Conservation (phyloP, 2,888 invertebrate genomes). For the Leuctra nigra region DNA sequence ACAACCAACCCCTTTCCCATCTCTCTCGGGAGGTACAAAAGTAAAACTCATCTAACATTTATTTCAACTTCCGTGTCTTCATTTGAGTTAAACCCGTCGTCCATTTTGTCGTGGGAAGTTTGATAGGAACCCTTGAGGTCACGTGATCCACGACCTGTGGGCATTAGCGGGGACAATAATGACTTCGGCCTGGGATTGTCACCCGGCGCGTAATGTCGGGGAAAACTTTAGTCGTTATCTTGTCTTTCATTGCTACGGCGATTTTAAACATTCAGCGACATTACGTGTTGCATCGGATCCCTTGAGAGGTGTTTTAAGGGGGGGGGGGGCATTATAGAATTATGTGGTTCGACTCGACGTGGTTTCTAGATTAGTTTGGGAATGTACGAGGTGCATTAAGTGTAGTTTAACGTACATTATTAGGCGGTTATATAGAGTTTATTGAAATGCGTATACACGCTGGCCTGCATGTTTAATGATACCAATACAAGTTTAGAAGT, state of each 20-base stretch:
- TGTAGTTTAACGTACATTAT: too few relatives aligned
- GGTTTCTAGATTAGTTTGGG: too few relatives aligned
- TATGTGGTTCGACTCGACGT: neutral
- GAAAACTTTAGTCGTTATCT: neutral
- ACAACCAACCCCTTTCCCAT: neutral
- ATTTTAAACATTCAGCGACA: conserved; percentile 8
- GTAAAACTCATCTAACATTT: conserved; percentile 15
- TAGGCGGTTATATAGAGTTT: too few relatives aligned
- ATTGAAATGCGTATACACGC: too few relatives aligned
- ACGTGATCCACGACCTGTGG: conserved; percentile 4
- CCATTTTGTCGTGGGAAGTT: neutral
- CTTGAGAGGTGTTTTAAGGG: neutral
- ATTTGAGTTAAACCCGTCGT: neutral
- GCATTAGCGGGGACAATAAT: conserved; percentile 5
- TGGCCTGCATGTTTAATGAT: too few relatives aligned
- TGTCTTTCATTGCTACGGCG: neutral
- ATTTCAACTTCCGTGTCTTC: conserved; percentile 13
- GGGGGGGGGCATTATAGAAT: neutral
- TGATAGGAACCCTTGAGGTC: conserved; percentile 3
- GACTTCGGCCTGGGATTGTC: neutral
- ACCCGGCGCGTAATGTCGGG: neutral
- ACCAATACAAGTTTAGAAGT: too few relatives aligned
- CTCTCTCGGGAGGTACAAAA: neutral
- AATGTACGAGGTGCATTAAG: too few relatives aligned
- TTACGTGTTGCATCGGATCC: conserved; percentile 3